These are phyloP conservation scores for Gobiocypris rarus DNA, from an alignment of 2,113 vertebrate species.

Conservation along the genomic window DNA sequence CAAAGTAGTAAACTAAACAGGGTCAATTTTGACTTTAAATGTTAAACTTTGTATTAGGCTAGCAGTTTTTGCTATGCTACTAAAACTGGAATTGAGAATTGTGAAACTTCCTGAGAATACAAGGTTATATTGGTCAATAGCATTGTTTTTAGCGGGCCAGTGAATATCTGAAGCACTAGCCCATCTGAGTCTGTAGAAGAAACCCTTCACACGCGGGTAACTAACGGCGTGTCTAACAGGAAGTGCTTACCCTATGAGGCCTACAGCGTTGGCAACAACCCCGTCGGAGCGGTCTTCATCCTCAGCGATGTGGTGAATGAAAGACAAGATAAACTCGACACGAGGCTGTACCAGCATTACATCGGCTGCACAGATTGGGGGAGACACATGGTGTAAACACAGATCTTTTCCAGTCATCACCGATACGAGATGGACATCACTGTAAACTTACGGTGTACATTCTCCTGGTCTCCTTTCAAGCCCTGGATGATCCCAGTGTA, in stretches of 20 bases:
- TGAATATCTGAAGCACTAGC: not conserved
- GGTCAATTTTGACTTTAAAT: too few relatives aligned
- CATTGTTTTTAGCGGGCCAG: not conserved
- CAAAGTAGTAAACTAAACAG: too few relatives aligned
- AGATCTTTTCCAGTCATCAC: not conserved
- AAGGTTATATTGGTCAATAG: not conserved
- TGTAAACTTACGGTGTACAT: slow-evolving; percentile 92
- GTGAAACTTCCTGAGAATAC: too few relatives aligned
- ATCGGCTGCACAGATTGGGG: slow-evolving; percentile 77
- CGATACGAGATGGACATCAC: not conserved
- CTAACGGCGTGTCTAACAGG: too few relatives aligned
- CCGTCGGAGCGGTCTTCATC: slow-evolving; percentile 96
- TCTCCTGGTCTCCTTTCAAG: slow-evolving; percentile 97
- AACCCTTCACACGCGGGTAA: not conserved
- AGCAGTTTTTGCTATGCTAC: not conserved
- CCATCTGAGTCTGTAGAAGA: not conserved
- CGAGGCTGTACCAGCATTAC: slow-evolving; percentile 98
- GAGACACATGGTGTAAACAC: not conserved
- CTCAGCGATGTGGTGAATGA: slow-evolving; percentile 96
- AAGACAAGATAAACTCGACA: slow-evolving; percentile 97
- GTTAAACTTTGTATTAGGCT: not conserved
- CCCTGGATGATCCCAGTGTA: slow-evolving; percentile 98
- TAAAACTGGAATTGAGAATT: not conserved
- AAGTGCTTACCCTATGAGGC: slow-evolving; percentile 87
- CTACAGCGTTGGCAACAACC: slow-evolving; percentile 92